phyloP scores from a whole-genome alignment of 2,113 vertebrate species.

The Ophthalmotilapia sp. region DNA sequence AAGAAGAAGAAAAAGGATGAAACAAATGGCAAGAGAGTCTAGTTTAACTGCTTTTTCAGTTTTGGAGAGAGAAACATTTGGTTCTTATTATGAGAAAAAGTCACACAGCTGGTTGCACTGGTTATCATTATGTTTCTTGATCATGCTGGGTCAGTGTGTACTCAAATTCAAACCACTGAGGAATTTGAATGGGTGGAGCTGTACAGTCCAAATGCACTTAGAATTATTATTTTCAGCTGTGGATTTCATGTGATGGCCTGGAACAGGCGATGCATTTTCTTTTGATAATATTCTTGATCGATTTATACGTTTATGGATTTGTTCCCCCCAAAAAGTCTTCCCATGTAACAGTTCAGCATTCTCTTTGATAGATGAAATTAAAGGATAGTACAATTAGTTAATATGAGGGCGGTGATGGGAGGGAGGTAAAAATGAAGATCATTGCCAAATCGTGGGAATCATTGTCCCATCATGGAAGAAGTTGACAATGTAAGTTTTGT shows the following conservation, averaged over 20 bases:
- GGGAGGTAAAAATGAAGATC: neutral
- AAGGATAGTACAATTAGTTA: neutral
- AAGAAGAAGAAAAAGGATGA: neutral
- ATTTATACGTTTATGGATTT: neutral
- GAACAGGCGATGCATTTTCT: neutral
- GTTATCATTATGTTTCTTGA: neutral
- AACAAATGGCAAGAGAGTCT: neutral
- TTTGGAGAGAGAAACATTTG: neutral
- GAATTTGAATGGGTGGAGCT: neutral
- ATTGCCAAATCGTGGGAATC: neutral
- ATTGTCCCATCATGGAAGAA: neutral
- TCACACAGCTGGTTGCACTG: neutral
- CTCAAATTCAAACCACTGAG: neutral
- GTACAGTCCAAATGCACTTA: neutral
- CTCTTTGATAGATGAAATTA: neutral
- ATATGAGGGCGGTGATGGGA: accelerated
- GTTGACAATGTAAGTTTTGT: neutral
- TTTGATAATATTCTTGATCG: neutral
- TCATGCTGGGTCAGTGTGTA: neutral
- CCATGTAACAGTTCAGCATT: neutral
- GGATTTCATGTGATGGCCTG: neutral
- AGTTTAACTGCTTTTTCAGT: neutral
- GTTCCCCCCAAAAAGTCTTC: neutral
- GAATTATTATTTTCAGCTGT: neutral
- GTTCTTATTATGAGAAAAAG: neutral